Evolutionary conservation across 2,113 vertebrate genomes (phyloP), one percentile per base, ranked within the genome.

Genomic region (Stigmatopora nigra): DNA sequence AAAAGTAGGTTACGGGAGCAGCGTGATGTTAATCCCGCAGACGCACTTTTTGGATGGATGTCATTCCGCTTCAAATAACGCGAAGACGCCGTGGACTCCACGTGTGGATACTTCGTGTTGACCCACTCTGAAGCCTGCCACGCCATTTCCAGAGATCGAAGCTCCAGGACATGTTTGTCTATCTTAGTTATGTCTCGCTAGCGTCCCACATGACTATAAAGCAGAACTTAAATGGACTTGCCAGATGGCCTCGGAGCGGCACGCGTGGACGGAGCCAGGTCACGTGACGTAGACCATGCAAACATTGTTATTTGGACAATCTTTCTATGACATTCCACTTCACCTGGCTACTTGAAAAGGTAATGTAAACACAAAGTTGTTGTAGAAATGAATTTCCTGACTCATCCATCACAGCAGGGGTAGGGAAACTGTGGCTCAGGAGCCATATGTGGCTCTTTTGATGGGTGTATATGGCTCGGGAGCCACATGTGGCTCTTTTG

Each of bases 1-100:
- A 67, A 65, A 86, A 85, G 81, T 86, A 62, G 81, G 81, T 84
- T 84, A 81, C 63, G 36, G 5, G 72, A 77, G 65, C 78, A 71
- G 36, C 61, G 71, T 57, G 73, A 31, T 60, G 69, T 57, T 72
- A 63, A 59, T 75, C 84, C 79, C 67, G 53, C 73, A 77, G 78
- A 75, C 71, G 65, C 62, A 48, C 55, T 64, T 84, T 76, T 71
- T 31, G 25, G 25, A 31, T 31, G 25, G 58, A 74, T 72, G 77
- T 59, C 67, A 73, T 78, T 83, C 70, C 78, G 76, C 71, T 83
- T 68, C 78, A 81, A 45, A 78, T 78, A 79, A 61, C 77, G 78
- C 17, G 55, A 69, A 68, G 76, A 66, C 36, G 72, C 84, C 70
- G 57, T 51, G 36, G 72, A 67, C 41, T 62, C 69, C 69, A 74